A percentile compares a stretch with the other conserved stretches of the same genome.
Evolutionary conservation across 1,140 invertebrate genomes (phyloP).

Genomic region (Cardiocondyla obscurior): DNA sequence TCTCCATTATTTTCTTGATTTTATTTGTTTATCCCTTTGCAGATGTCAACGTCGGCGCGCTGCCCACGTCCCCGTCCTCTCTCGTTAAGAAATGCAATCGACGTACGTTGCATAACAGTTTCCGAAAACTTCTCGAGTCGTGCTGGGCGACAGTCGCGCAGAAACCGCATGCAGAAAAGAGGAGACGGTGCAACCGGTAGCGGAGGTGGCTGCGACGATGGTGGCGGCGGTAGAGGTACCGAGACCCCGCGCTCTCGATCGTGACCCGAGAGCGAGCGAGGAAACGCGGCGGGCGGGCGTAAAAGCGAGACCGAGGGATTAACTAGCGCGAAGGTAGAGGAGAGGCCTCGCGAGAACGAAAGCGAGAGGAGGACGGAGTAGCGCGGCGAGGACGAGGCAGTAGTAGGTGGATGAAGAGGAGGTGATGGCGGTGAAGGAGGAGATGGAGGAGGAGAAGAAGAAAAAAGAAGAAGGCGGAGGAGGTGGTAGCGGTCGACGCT

Average conservation of each 20-base stretch:
- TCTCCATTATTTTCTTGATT: not conserved
- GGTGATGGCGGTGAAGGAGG: conserved; percentile 52
- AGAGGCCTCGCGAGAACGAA: conserved; percentile 25
- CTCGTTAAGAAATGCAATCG: not conserved
- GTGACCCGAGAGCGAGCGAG: conserved; percentile 54
- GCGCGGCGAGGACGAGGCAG: conserved; percentile 34
- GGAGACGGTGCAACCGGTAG: conserved; percentile 64
- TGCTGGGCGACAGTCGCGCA: conserved; percentile 35
- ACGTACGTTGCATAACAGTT: conserved; percentile 1
- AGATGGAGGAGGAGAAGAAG: conserved; percentile 41
- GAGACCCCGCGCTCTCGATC: conserved; percentile 60
- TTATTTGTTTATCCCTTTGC: not conserved
- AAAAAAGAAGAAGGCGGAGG: conserved; percentile 57
- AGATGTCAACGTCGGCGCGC: not conserved
- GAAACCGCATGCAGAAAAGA: conserved; percentile 57
- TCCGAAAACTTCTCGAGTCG: conserved; percentile 53
- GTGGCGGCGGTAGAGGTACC: conserved; percentile 63
- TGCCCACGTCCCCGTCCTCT: not conserved
- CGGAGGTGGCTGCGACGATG: conserved; percentile 58
- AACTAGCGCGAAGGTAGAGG: conserved; percentile 45
- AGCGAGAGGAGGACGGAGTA: conserved; percentile 23
- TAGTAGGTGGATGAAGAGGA: conserved; percentile 50
- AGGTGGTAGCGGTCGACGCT: conserved; percentile 62
- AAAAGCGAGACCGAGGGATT: conserved; percentile 48
- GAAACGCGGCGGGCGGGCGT: not conserved